A percentile compares a stretch with the other conserved stretches of the same genome.
These are phyloP conservation scores for Troides aeacus DNA, from an alignment of 2,888 invertebrate genomes.

Conservation along the genomic window DNA sequence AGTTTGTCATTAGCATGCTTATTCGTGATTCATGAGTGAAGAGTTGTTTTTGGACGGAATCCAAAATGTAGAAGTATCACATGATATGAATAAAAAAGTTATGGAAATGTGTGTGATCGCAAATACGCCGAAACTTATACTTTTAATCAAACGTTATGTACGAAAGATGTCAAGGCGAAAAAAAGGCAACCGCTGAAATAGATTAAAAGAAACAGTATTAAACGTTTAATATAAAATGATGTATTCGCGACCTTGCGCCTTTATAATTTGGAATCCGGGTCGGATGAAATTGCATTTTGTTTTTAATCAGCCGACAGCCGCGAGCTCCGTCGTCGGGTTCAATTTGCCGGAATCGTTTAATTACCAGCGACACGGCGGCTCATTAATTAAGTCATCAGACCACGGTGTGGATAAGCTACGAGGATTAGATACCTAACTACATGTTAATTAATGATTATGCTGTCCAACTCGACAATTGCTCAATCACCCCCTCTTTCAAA, in stretches of 20 bases:
- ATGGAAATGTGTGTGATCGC: not conserved
- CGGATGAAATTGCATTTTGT: conserved; percentile 68
- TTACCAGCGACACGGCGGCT: conserved; percentile 73
- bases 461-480: conserved; percentile 37
- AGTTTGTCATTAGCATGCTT: conserved; percentile 25
- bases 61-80: not conserved
- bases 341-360: conserved; percentile 75
- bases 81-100: not conserved
- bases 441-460: conserved; percentile 63
- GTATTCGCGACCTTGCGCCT: conserved; percentile 38
- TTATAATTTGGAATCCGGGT: conserved; percentile 46
- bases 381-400: conserved; percentile 79
- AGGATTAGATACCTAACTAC: conserved; percentile 64
- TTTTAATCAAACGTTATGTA: not conserved
- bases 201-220: conserved; percentile 5
- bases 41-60: not conserved
- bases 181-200: not conserved
- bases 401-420: conserved; percentile 56
- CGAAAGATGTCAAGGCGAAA: not conserved
- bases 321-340: conserved; percentile 63
- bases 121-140: not conserved
- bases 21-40: conserved; percentile 14
- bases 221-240: conserved; percentile 15
- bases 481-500: conserved; percentile 35
- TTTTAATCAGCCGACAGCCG: conserved; percentile 67